Percentiles rank a stretch among this genome's conserved stretches.
Conservation (phyloP, 2,797 vertebrate genomes). For the Parotocinclus haroldoi region DNA sequence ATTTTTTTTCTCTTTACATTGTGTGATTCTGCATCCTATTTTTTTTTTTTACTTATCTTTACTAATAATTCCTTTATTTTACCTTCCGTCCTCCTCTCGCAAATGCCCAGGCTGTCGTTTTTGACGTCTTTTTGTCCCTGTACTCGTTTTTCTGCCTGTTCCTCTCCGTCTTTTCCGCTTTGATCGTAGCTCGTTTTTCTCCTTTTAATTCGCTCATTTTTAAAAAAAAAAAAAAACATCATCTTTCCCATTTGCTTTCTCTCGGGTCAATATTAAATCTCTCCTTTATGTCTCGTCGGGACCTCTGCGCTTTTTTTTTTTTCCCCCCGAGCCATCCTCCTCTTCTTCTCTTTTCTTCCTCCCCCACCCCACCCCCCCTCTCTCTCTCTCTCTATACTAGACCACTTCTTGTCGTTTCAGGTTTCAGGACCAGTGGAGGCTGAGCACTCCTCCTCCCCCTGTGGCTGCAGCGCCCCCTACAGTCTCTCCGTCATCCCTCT, state of each 20-base stretch:
- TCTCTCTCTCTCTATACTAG: slow-evolving; percentile 78
- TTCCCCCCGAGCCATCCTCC: slow-evolving; percentile 28
- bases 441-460: slow-evolving; percentile 79
- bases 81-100: too few relatives aligned
- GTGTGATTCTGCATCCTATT: too few relatives aligned
- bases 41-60: too few relatives aligned
- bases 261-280: neutral
- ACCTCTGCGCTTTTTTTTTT: neutral
- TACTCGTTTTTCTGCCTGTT: too few relatives aligned
- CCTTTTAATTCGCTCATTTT: slow-evolving; percentile 19
- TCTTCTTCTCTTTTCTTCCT: slow-evolving; percentile 13
- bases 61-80: too few relatives aligned
- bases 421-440: slow-evolving; percentile 86
- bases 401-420: slow-evolving; percentile 87
- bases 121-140: too few relatives aligned
- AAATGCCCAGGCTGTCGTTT: too few relatives aligned
- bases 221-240: too few relatives aligned
- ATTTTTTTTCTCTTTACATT: too few relatives aligned
- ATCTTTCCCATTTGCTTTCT: neutral
- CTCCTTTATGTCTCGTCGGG: neutral
- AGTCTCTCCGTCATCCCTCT: slow-evolving; percentile 79
- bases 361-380: slow-evolving; percentile 29
- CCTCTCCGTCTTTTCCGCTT: neutral
- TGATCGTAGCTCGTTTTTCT: neutral
- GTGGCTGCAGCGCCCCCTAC: slow-evolving; percentile 77